A percentile compares a stretch with the other conserved stretches of the same genome.
Evolutionary conservation across 2,797 vertebrate species (phyloP).

Genomic region (Phrynocephalus forsythii): DNA sequence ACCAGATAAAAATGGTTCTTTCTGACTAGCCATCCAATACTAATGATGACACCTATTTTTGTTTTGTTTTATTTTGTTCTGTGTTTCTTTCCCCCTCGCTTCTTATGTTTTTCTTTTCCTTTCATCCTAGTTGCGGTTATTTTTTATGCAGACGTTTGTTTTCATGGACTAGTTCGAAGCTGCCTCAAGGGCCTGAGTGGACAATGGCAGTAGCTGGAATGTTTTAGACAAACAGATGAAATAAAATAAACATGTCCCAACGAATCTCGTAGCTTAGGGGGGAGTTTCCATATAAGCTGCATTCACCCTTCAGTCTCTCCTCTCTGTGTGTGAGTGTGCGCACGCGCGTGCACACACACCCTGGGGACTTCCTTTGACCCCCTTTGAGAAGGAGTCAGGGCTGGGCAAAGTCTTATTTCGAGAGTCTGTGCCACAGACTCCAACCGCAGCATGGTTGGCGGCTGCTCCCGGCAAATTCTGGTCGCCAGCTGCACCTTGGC

Average conservation of each 20-base stretch:
- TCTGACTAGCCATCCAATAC: no score
- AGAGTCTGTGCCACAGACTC: not conserved
- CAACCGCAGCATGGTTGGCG: not conserved
- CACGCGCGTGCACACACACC: no score
- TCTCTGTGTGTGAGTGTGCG: no score
- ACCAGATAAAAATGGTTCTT: not conserved
- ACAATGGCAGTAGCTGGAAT: not conserved
- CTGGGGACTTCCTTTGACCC: not conserved
- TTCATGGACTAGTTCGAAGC: not conserved
- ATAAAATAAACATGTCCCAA: no score
- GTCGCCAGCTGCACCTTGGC: not conserved
- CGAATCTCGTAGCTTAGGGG: no score
- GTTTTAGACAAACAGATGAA: not conserved
- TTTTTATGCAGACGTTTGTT: not conserved
- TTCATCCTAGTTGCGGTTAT: not conserved
- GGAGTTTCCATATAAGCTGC: no score
- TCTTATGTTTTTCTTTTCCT: not conserved
- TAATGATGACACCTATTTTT: not conserved
- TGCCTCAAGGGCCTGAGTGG: not conserved
- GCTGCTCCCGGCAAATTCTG: not conserved
- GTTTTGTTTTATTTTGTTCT: not conserved
- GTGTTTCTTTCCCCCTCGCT: not conserved
- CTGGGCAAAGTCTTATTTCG: not conserved
- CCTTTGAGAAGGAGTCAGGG: not conserved
- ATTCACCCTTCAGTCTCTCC: no score